A percentile compares a stretch with the other conserved stretches of the same genome.
These are phyloP conservation scores for Idaea straminata DNA, from an alignment of 2,888 invertebrate species.

Conservation along the genomic window DNA sequence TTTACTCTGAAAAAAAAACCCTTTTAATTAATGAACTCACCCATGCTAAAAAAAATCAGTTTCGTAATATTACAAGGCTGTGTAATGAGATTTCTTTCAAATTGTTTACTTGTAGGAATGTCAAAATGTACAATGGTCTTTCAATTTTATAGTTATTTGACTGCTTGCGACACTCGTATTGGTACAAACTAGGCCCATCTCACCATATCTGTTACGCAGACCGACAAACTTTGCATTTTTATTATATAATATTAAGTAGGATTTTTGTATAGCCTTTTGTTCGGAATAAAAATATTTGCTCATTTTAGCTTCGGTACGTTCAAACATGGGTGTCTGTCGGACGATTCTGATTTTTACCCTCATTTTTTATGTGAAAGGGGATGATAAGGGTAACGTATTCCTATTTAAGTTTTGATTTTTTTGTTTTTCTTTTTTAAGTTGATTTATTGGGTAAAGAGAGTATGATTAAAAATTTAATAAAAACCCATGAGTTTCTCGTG, in stretches of 20 bases:
- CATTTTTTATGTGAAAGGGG: background rate
- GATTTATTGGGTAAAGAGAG: background rate
- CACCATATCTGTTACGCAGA: background rate
- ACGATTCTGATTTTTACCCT: background rate
- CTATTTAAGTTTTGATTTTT: background rate
- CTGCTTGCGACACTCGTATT: too few relatives aligned
- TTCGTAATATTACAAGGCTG: too few relatives aligned
- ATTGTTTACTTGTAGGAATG: too few relatives aligned
- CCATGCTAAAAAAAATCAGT: too few relatives aligned
- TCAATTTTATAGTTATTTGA: too few relatives aligned
- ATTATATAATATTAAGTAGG: background rate
- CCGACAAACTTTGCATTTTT: background rate
- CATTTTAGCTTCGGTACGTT: background rate
- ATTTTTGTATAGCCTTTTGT: background rate
- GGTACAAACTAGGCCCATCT: too few relatives aligned
- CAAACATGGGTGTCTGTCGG: conserved; percentile 1
- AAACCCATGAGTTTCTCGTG: too few relatives aligned
- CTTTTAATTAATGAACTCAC: too few relatives aligned
- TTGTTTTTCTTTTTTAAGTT: background rate
- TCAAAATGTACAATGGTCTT: too few relatives aligned
- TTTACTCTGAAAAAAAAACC: too few relatives aligned
- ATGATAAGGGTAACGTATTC: background rate
- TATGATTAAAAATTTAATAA: too few relatives aligned
- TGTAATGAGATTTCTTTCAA: too few relatives aligned
- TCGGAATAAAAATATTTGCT: background rate